Evolutionary conservation across 1,140 invertebrate species (phyloP).

Genomic region (Dryas iulia): DNA sequence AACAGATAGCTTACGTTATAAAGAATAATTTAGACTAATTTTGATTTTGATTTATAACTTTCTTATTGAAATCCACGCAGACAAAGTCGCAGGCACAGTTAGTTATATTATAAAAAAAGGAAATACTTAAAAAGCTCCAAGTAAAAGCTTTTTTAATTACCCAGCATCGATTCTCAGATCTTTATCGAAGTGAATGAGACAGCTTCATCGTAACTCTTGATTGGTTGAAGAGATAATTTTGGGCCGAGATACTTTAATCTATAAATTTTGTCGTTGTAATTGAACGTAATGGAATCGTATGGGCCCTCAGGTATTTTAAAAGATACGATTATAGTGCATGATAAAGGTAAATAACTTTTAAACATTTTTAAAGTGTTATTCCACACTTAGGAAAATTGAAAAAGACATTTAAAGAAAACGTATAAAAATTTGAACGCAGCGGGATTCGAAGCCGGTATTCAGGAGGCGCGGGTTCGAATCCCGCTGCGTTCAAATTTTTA

Average conservation of each 20-base stretch:
- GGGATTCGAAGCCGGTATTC: too few relatives aligned
- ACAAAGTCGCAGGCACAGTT: too few relatives aligned
- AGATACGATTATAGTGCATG: neutral
- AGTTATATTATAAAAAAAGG: neutral
- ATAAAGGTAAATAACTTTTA: neutral
- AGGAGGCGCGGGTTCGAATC: too few relatives aligned
- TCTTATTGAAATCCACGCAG: too few relatives aligned
- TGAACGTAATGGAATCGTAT: slow-evolving; percentile 28
- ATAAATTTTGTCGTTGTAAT: slow-evolving; percentile 29
- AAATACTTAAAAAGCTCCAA: neutral
- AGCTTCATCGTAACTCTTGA: slow-evolving; percentile 45
- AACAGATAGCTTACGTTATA: too few relatives aligned
- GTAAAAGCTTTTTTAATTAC: slow-evolving; percentile 43
- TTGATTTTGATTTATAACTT: too few relatives aligned
- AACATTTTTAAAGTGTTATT: too few relatives aligned
- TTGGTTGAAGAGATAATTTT: slow-evolving; percentile 34
- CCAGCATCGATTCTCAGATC: slow-evolving; percentile 37
- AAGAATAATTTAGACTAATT: too few relatives aligned
- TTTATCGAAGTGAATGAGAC: slow-evolving; percentile 50
- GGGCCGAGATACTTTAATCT: slow-evolving; percentile 20
- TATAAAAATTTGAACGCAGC: too few relatives aligned
- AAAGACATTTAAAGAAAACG: too few relatives aligned
- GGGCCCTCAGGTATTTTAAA: slow-evolving; percentile 18
- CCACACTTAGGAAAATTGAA: too few relatives aligned
- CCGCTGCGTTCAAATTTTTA: too few relatives aligned